Evolutionary conservation across 2,888 invertebrate genomes (phyloP).

Genomic region (Pristionchus maxplancki): DNA sequence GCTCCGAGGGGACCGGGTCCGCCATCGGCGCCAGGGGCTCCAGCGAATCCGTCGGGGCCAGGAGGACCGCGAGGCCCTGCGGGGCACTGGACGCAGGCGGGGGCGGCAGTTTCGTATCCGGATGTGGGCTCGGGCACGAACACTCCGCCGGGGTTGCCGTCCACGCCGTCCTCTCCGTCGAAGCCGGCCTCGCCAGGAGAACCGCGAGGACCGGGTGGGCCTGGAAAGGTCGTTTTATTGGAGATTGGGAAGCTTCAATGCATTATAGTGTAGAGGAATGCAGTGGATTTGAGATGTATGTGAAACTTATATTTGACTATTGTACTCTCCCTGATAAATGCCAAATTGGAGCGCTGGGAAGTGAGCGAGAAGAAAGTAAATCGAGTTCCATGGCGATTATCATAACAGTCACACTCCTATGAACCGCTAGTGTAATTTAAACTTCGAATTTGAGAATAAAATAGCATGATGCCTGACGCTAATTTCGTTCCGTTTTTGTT

Average conservation of each 20-base stretch:
- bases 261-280: not conserved
- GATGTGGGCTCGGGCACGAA: slow-evolving; percentile 47
- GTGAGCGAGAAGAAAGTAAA: no score
- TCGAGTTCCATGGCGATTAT: no score
- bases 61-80: slow-evolving; percentile 53
- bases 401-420: no score
- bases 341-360: no score
- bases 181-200: slow-evolving; percentile 57
- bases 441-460: no score
- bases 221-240: not conserved
- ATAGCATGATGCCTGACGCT: not conserved
- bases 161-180: slow-evolving; percentile 54
- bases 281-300: not conserved
- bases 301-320: no score
- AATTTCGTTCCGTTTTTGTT: not conserved
- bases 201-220: slow-evolving; percentile 55
- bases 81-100: slow-evolving; percentile 52
- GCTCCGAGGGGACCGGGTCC: slow-evolving; percentile 34
- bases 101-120: slow-evolving; percentile 29
- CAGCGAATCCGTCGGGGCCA: slow-evolving; percentile 50
- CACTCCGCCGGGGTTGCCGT: slow-evolving; percentile 45
- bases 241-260: not conserved
- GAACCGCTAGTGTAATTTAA: no score
- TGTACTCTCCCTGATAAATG: no score
- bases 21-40: slow-evolving; percentile 50